Evolutionary conservation across 2,113 vertebrate species (phyloP), one percentile per base, ranked within the genome.

Genomic region (Myrmecobius fasciatus): DNA sequence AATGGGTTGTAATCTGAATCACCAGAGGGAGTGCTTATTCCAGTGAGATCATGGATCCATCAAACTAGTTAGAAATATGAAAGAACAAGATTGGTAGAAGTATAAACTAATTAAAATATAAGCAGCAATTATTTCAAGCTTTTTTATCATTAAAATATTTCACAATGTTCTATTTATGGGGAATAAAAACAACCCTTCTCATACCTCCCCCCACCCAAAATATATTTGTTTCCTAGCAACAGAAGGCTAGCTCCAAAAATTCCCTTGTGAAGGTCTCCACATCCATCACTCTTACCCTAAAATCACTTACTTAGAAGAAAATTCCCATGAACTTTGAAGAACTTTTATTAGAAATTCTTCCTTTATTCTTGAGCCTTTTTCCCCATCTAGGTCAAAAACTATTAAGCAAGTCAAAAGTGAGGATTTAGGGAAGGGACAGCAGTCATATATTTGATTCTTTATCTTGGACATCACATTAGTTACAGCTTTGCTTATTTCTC

Each of bases 91-190:
- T 43, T 83, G n/a, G 36, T 7, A 43, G 1, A 43, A 22, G 20
- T 43, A 83, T 2, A 83, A 83, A 75, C 67, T 83, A 83, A 83
- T 83, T 83, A 43, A 75, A 83, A 83, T 24, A 83, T 83, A 95
- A 60, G 91, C 60, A 0, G 0, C 0, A 0, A 0, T 14, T 43
- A 53, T 93, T 91, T 96, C n/a, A 89, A 93, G 51, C 9, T 8
- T 24, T 94, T 90, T 36, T 43, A 83, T 83, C 22, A 83, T 83
- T 83, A 83, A 43, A 22, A 83, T 43, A 36, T 83, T 83, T 83
- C 67, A 8, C 17, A 83, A 43, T 83, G 36, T 24, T 43, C 20
- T 83, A 22, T 43, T 83, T 83, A 83, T 43, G 67, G 67, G 43
- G 17, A 83, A 83, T 83, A 43, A 43, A 83, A 83, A 83, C 67